Evolutionary conservation across 2,797 vertebrate genomes (phyloP), one percentile per base, ranked within the genome.

Genomic region (Brachyrhaphis roseni): DNA sequence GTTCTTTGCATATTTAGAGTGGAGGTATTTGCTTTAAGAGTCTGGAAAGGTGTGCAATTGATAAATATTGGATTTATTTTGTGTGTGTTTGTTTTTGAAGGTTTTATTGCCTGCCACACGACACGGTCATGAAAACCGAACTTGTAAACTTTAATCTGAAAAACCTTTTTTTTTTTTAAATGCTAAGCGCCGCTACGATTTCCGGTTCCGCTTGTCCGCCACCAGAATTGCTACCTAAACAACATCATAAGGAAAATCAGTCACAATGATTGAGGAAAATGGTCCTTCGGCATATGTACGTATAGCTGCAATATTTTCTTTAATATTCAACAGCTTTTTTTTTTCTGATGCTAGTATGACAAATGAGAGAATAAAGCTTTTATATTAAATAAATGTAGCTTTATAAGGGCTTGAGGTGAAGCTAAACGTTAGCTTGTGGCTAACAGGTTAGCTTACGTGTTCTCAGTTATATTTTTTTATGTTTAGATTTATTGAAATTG

Each of bases 251-350:
- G 31, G 76, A 45, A 45, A 72, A 3, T 95, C 94, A 93, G 92
- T 91, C 78, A 90, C 94, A 79, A 94, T 91, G 87, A 93, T 92
- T 20, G 95, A 95, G 47, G 95, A 95, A 91, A 96, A 96, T 62
- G 95, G 96, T 76, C 94, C 94, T 70, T 92, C 94, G 51, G 83
- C 82, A 84, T 93, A 91, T 74, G 92, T 93, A 82, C 79, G 93
- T 90, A n/a, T 47, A 62, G 47, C 5, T 72, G 0, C 15, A 0
- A 15, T 77, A 36, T 71, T 43, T 0, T 39, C 31, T 64, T 13
- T 0, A 13, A 0, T 23, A 0, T 64, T n/a, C 8, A 45, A 0
- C 1, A 31, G 1, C 0, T 13, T 16, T 8, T 0, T 64, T 7
- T 0, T 8, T 0, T 1, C 0, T 1, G 0, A 59, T 45, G 62